A percentile compares a stretch with the other conserved stretches of the same genome.
phyloP scores from a whole-genome alignment of 2,888 invertebrate genomes.

The Archaeoteleia sp. region DNA sequence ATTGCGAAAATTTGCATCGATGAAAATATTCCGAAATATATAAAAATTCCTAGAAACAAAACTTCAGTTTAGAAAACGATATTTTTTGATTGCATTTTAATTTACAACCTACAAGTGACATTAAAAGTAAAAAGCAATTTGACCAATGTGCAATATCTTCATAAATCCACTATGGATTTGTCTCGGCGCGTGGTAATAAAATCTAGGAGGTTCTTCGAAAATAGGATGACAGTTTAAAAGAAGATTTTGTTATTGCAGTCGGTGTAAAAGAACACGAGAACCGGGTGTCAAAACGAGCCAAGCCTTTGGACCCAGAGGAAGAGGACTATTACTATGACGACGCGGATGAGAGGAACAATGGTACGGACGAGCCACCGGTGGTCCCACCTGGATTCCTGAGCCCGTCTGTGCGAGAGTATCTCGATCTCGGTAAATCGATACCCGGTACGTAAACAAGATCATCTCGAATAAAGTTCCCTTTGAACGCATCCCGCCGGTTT shows the following conservation, averaged over 20 bases:
- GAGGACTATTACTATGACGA: slow-evolving; percentile 75
- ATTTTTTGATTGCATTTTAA: too few species aligned
- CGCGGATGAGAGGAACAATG: slow-evolving; percentile 75
- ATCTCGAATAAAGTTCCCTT: slow-evolving; percentile 56
- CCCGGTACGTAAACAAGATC: slow-evolving; percentile 81
- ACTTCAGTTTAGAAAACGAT: too few species aligned
- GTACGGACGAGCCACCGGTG: slow-evolving; percentile 75
- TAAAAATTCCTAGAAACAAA: too few species aligned
- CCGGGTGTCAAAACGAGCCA: slow-evolving; percentile 74
- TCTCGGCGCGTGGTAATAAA: too few species aligned
- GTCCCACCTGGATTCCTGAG: slow-evolving; percentile 88
- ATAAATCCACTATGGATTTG: too few species aligned
- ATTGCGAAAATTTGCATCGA: too few species aligned
- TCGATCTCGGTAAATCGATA: slow-evolving; percentile 91
- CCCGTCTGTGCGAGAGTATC: slow-evolving; percentile 89
- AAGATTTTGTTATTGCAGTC: slow-evolving; percentile 40
- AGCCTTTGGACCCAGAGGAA: slow-evolving; percentile 71
- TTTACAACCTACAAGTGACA: too few species aligned
- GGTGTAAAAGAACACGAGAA: slow-evolving; percentile 52
- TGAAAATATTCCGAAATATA: too few species aligned
- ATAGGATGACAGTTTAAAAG: slow-evolving; percentile 6
- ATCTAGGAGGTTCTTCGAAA: too few species aligned
- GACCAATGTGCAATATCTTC: too few species aligned
- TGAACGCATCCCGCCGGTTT: slow-evolving; percentile 37
- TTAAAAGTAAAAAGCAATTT: too few species aligned